These are phyloP conservation scores for Gambusia yucatana DNA, from an alignment of 2,797 vertebrate species.

Conservation along the genomic window DNA sequence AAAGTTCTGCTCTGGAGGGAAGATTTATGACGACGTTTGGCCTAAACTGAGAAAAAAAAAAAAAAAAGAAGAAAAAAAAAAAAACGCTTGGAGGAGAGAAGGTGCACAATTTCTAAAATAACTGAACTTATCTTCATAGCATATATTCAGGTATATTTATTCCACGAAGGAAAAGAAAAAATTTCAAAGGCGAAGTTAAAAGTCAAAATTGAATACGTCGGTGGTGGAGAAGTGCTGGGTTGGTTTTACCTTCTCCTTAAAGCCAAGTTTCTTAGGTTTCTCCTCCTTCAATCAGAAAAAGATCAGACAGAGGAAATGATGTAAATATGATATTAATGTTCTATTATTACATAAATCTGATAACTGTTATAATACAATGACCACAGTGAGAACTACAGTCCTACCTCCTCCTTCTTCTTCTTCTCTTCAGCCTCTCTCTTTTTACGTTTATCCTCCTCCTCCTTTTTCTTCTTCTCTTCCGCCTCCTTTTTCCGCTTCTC, in stretches of 20 bases:
- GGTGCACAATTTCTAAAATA: not conserved
- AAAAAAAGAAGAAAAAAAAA: not conserved
- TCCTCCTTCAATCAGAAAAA: constrained; percentile 66
- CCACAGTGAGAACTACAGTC: not conserved
- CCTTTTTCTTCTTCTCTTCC: constrained; percentile 46
- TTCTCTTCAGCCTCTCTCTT: constrained; percentile 24
- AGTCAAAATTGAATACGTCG: not conserved
- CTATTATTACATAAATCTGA: not conserved
- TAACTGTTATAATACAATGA: not conserved
- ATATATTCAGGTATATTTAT: not conserved
- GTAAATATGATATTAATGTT: not conserved
- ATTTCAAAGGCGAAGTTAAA: not conserved
- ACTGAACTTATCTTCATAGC: not conserved
- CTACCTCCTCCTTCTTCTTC: constrained; percentile 72
- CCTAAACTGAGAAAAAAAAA: not conserved
- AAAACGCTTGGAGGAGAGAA: not conserved
- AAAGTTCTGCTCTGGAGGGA: not conserved
- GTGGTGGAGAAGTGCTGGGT: not conserved
- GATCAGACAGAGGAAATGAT: constrained; percentile 16
- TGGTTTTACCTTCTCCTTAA: constrained; percentile 77
- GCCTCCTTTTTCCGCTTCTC: constrained; percentile 58
- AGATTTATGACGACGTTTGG: not conserved
- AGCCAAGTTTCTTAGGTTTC: constrained; percentile 73
- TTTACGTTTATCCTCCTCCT: constrained; percentile 36
- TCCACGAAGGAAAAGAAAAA: no score